Conservation (phyloP, 2,113 vertebrate species). For the Vanacampus margaritifer region DNA sequence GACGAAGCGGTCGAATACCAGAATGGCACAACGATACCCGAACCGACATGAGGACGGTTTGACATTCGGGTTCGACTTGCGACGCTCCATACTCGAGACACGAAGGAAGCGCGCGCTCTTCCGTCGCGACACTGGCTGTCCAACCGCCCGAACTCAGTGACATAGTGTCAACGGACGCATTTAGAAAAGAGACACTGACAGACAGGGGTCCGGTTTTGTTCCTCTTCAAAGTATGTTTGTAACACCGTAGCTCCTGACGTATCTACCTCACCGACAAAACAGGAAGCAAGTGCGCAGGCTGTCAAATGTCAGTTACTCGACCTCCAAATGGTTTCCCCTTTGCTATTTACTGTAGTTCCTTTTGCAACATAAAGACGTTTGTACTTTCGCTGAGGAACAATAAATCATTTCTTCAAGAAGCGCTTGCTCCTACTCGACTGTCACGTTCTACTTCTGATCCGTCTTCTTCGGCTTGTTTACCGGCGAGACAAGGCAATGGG, state of each 20-base stretch:
- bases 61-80: slow-evolving; percentile 47
- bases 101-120: not conserved
- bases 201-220: not conserved
- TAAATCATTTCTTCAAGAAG: not conserved
- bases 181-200: slow-evolving; percentile 26
- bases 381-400: not conserved
- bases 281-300: slow-evolving; percentile 50
- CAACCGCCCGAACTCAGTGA: slow-evolving; percentile 73
- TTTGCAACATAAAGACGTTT: too few relatives aligned
- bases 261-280: slow-evolving; percentile 27
- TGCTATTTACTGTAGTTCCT: not conserved
- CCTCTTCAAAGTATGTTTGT: not conserved
- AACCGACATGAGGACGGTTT: slow-evolving; percentile 78
- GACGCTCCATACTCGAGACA: slow-evolving; percentile 14
- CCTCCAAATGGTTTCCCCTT: not conserved
- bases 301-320: not conserved
- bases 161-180: slow-evolving; percentile 60
- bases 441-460: not conserved
- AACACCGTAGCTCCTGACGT: not conserved
- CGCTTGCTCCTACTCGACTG: not conserved
- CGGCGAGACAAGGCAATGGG: not conserved
- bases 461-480: slow-evolving; percentile 11
- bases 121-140: slow-evolving; percentile 25
- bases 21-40: slow-evolving; percentile 70
- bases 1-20: slow-evolving; percentile 75